Evolutionary conservation across 2,888 invertebrate genomes (phyloP).

Genomic region (Ecdyonurus torrentis): DNA sequence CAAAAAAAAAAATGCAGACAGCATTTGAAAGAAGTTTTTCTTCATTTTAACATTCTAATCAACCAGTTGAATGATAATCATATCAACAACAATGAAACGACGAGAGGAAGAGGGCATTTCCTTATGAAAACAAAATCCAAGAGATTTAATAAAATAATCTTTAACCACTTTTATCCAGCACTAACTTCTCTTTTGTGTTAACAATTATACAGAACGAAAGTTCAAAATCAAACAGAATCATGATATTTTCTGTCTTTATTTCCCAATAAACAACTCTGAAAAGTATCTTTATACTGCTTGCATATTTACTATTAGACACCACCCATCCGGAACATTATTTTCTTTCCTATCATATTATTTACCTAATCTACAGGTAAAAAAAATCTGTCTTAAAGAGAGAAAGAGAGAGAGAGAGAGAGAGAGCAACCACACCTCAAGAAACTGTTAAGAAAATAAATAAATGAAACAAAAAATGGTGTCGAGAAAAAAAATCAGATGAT

Average conservation of each 20-base stretch:
- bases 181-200: not conserved
- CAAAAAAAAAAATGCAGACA: not conserved
- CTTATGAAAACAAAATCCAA: not conserved
- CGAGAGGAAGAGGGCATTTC: not conserved
- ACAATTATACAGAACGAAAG: no score
- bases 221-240: no score
- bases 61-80: no score
- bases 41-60: no score
- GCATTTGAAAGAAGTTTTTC: no score
- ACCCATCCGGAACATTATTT: not conserved
- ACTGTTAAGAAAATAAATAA: not conserved
- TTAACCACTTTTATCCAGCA: not conserved
- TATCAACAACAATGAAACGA: not conserved
- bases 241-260: no score
- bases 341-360: not conserved
- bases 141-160: not conserved
- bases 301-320: not conserved
- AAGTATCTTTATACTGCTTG: not conserved
- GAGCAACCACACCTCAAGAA: not conserved
- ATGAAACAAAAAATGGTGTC: no score
- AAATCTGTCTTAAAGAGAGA: no score
- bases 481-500: no score
- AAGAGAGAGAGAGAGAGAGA: no score
- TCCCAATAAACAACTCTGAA: no score
- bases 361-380: no score